Evolutionary conservation across 64 coral and sea anemone genomes (phyloP).

Genomic region (Actinia equina): DNA sequence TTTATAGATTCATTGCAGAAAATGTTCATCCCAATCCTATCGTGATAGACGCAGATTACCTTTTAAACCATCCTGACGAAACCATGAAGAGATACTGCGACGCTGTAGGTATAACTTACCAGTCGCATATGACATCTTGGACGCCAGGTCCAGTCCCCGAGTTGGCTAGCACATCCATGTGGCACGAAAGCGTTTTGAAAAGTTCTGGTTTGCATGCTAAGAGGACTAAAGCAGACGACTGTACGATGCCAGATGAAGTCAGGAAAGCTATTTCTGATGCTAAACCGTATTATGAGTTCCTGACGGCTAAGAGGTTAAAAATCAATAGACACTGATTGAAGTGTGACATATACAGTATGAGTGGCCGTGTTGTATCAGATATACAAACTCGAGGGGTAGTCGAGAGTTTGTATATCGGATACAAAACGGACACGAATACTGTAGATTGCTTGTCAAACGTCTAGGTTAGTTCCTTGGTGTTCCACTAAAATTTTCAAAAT

Average conservation of each 20-base stretch:
- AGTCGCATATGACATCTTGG: constrained; percentile 76
- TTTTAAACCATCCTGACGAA: constrained; percentile 67
- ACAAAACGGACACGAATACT: no score
- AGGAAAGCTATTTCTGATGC: constrained; percentile 27
- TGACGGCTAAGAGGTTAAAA: constrained; percentile 19
- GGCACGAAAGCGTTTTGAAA: constrained; percentile 70
- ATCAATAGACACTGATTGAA: no score
- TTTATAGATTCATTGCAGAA: constrained; percentile 64
- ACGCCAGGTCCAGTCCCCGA: constrained; percentile 60
- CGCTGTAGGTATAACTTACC: constrained; percentile 59
- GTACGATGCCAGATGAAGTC: constrained; percentile 20
- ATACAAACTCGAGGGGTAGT: no score
- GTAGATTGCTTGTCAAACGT: no score
- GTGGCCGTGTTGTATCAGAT: no score
- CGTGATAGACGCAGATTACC: constrained; percentile 77
- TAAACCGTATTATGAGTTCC: constrained; percentile 20
- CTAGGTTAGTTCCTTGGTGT: no score
- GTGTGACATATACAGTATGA: no score
- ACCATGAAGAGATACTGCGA: constrained; percentile 81
- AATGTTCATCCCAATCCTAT: constrained; percentile 43
- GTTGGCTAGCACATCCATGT: no score
- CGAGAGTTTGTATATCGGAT: no score
- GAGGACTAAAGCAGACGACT: not conserved
- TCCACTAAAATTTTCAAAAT: no score
- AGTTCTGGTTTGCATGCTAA: constrained; percentile 63